These are phyloP conservation scores for Alcedo quadribrachys DNA, from an alignment of 2,797 vertebrate genomes.

Conservation along the genomic window DNA sequence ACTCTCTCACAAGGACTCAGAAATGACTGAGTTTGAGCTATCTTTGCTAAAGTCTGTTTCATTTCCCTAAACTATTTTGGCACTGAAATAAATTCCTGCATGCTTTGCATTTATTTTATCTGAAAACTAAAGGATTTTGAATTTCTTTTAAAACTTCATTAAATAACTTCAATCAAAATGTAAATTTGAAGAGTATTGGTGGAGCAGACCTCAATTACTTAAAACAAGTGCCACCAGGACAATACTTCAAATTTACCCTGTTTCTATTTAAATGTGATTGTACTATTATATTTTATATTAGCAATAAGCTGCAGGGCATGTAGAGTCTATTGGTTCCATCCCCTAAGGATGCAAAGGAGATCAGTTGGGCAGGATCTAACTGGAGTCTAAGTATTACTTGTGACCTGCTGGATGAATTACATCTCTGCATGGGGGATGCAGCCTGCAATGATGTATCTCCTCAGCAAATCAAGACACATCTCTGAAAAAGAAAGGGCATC, in stretches of 20 bases:
- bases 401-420: background rate
- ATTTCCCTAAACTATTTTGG: background rate
- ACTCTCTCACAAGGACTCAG: background rate
- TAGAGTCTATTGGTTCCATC: background rate
- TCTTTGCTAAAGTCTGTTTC: slow-evolving; percentile 1
- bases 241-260: background rate
- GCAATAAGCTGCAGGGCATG: background rate
- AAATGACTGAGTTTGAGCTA: background rate
- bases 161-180: background rate
- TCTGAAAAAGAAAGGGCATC: background rate
- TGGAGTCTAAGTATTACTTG: background rate
- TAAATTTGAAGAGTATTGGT: background rate
- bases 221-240: background rate
- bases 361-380: background rate
- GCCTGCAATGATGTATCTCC: background rate
- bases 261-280: background rate
- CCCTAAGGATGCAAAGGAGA: background rate
- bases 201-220: background rate
- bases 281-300: background rate
- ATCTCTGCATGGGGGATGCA: background rate
- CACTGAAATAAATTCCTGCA: background rate
- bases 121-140: background rate
- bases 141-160: background rate
- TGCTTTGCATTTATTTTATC: background rate
- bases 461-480: background rate